These are phyloP conservation scores for Mesocricetus auratus DNA, from an alignment of 2,113 vertebrate species.

Conservation along the genomic window DNA sequence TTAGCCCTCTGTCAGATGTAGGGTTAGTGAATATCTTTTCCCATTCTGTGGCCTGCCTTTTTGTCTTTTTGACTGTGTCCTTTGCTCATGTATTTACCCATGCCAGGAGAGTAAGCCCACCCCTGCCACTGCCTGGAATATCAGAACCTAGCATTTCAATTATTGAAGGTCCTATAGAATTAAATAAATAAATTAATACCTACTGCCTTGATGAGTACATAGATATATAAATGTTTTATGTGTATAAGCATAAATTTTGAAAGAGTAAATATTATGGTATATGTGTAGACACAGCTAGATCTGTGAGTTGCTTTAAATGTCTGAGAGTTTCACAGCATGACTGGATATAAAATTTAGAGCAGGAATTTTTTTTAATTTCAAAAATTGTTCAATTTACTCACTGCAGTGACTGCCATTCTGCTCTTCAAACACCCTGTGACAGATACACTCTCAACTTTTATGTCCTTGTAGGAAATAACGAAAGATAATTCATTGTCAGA, in stretches of 20 bases:
- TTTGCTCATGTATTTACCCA: background rate
- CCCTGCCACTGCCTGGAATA: background rate
- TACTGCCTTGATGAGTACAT: background rate
- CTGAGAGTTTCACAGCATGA: background rate
- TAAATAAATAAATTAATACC: background rate
- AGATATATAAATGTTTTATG: background rate
- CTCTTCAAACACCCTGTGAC: conserved; percentile 11
- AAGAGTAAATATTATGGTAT: background rate
- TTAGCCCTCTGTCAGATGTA: too few relatives aligned
- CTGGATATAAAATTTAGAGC: background rate
- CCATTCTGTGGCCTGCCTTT: too few relatives aligned
- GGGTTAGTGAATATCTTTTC: too few relatives aligned
- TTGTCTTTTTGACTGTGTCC: too few relatives aligned
- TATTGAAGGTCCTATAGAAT: background rate
- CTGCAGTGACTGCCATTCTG: background rate
- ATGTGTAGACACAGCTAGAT: background rate
- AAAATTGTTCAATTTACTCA: background rate
- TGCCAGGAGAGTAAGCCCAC: background rate
- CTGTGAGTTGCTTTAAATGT: background rate
- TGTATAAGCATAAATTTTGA: background rate
- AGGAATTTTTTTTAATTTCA: background rate
- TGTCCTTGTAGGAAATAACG: background rate
- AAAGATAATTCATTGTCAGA: conserved; percentile 13
- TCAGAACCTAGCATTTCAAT: background rate
- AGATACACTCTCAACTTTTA: background rate